phyloP scores from a whole-genome alignment of 2,797 vertebrate species.

The Lutjanus campechanus region DNA sequence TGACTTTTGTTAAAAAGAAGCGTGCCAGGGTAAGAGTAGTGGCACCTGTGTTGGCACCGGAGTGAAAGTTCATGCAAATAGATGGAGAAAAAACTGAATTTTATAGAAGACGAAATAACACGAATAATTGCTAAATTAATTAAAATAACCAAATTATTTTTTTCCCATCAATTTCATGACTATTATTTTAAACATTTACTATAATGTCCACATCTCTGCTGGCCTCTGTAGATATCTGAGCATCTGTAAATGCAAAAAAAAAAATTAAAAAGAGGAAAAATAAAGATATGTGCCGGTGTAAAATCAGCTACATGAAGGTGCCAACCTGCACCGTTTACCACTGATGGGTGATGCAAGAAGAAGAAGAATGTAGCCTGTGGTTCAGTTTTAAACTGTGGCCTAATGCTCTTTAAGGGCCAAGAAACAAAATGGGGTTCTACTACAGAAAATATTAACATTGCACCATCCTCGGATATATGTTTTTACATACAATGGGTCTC shows the following conservation, averaged over 20 bases:
- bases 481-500: slow-evolving; percentile 80
- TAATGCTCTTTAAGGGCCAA: slow-evolving; percentile 64
- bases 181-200: slow-evolving; percentile 71
- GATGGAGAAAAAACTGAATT: slow-evolving; percentile 89
- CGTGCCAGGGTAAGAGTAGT: slow-evolving; percentile 90
- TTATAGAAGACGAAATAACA: slow-evolving; percentile 85
- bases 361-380: slow-evolving; percentile 54
- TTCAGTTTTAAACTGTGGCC: slow-evolving; percentile 61
- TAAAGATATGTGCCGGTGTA: slow-evolving; percentile 77
- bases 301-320: slow-evolving; percentile 78
- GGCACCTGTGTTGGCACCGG: slow-evolving; percentile 89
- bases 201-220: slow-evolving; percentile 74
- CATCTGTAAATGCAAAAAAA: slow-evolving; percentile 64
- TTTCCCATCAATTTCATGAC: slow-evolving; percentile 74
- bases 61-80: slow-evolving; percentile 97
- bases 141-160: slow-evolving; percentile 68
- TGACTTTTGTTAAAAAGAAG: slow-evolving; percentile 96
- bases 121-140: slow-evolving; percentile 66
- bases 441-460: slow-evolving; percentile 85
- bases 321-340: slow-evolving; percentile 74
- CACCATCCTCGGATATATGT: slow-evolving; percentile 82
- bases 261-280: neutral
- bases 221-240: slow-evolving; percentile 76
- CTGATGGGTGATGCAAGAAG: slow-evolving; percentile 63
- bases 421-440: slow-evolving; percentile 56